Base-by-base conservation (phyloP, 92 coral and sea anemone species). In the Anthopleura xanthogrammica region DNA sequence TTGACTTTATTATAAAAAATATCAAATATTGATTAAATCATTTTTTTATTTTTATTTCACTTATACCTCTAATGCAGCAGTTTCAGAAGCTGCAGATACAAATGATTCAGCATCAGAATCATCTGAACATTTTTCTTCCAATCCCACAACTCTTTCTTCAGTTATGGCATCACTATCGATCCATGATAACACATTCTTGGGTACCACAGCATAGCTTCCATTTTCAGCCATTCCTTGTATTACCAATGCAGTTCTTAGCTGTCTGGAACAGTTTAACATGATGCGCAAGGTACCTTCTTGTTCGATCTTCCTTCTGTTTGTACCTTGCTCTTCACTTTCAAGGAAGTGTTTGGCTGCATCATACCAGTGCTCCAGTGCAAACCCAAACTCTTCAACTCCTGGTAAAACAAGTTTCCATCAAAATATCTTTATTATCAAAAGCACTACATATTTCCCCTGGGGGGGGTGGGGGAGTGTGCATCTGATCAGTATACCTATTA, bases 11-110 rank as follows among this genome's bases (percentile, higher is more conserved):
- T 12, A 11, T 54, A 54, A 54, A 54, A 54, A 14, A 54, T 54
- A 54, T 54, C 17, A 54, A 62, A 62, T 80, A 68, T 12, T 52
- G 41, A 29, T n/a, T 58, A 14, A 42, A 16, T 80, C 24, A 57
- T 57, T 14, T 57, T 43, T 5, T 46, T 46, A 2, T 46, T 3
- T 16, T 48, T 7, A 40, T 12, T 29, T 20, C 48, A 29, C 43
- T 8, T 57, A 11, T 84, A 93, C 98, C 98, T 93, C 98, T 43
- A 93, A 73, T 60, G 93, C 95, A 42, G 98, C 94, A 71, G 92
- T 80, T 85, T 93, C 98, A 70, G 98, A 83, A 17, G 98, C 98
- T 36, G 98, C 98, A n/a, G 98, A 93, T 11, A 93, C 94, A 86
- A 93, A 93, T 70, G 98, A 93, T 11, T 89, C 98, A n/a, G 95